Evolutionary conservation across 2,797 vertebrate genomes (phyloP).

Genomic region (Pseudochirops corinnae): DNA sequence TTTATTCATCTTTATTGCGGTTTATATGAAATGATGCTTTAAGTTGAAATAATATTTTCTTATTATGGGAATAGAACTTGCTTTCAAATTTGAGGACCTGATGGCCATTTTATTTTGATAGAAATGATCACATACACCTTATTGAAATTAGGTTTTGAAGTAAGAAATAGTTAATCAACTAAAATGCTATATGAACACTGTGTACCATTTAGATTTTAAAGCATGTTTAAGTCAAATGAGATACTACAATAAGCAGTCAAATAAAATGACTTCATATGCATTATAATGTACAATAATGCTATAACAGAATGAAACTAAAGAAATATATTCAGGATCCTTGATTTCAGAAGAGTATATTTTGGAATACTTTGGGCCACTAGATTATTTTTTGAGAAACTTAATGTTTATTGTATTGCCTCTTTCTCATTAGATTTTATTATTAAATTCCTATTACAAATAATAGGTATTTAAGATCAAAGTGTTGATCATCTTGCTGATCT

Average conservation of each 20-base stretch:
- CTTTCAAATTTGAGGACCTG: background rate
- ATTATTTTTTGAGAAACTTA: background rate
- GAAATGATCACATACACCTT: background rate
- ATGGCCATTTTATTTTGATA: background rate
- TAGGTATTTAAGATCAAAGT: background rate
- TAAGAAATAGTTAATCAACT: background rate
- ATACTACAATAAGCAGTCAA: background rate
- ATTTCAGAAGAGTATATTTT: background rate
- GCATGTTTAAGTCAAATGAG: background rate
- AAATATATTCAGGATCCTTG: background rate
- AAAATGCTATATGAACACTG: background rate
- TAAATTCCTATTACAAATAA: background rate
- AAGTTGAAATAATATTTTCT: constrained; percentile 37
- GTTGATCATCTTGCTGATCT: background rate
- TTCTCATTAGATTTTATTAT: background rate
- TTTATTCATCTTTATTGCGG: background rate
- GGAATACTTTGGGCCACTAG: background rate
- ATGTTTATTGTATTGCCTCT: background rate
- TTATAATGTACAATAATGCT: constrained; percentile 9
- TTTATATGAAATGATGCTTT: background rate
- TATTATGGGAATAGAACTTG: background rate
- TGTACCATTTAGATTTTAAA: background rate
- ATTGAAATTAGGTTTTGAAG: background rate
- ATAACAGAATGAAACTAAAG: background rate
- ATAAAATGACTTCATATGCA: background rate